Percentiles rank a stretch among this genome's conserved stretches.
phyloP scores from a whole-genome alignment of 2,888 invertebrate species.

The Labia minor region DNA sequence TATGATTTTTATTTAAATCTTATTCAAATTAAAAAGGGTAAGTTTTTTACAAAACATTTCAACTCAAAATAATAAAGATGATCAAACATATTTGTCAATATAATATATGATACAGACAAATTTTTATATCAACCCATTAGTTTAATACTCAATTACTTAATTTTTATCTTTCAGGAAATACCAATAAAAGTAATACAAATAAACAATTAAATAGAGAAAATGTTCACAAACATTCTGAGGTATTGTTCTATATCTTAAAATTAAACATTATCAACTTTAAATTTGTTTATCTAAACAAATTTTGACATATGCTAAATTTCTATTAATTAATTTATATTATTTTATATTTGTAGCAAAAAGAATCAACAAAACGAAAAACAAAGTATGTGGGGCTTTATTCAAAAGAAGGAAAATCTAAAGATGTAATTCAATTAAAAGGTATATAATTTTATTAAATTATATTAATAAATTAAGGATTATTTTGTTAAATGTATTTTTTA shows the following conservation, averaged over 20 bases:
- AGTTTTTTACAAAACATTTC: not conserved
- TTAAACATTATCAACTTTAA: not conserved
- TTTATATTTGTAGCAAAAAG: slow-evolving; percentile 19
- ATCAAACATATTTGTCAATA: slow-evolving; percentile 25
- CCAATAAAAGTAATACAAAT: slow-evolving; percentile 30
- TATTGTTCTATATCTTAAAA: not conserved
- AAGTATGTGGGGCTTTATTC: slow-evolving; percentile 68
- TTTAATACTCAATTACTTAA: not conserved
- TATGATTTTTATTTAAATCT: slow-evolving; percentile 53
- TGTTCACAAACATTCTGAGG: not conserved
- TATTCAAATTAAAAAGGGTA: slow-evolving; percentile 25
- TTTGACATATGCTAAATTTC: too few relatives aligned
- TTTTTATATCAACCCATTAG: not conserved
- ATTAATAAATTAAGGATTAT: not conserved
- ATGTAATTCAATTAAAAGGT: slow-evolving; percentile 42
- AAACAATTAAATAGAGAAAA: slow-evolving; percentile 16
- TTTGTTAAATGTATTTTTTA: slow-evolving; percentile 31
- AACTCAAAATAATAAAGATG: slow-evolving; percentile 1
- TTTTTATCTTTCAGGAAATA: slow-evolving; percentile 29
- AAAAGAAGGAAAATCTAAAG: slow-evolving; percentile 50
- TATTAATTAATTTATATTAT: not conserved
- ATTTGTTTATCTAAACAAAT: too few relatives aligned
- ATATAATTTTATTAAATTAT: slow-evolving; percentile 17
- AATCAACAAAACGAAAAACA: slow-evolving; percentile 35
- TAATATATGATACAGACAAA: not conserved